Evolutionary conservation across 2,888 invertebrate genomes (phyloP).

Genomic region (Drosophila borborema): DNA sequence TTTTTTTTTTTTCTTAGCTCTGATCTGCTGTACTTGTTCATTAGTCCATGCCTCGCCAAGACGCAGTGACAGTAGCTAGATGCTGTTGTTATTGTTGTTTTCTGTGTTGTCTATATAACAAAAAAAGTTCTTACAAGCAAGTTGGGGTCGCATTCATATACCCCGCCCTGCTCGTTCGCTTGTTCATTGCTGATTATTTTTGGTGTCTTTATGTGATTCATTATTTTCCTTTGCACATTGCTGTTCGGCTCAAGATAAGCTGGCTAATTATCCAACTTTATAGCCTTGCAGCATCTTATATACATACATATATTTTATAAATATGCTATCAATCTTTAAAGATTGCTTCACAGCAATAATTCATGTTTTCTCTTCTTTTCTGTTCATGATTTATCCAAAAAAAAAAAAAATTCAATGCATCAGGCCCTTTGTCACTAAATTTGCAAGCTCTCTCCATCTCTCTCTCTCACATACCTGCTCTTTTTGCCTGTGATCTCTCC

Average conservation of each 20-base stretch:
- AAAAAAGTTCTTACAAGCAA: slow-evolving; percentile 30
- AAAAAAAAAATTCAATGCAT: slow-evolving; percentile 3
- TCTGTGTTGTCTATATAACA: not conserved
- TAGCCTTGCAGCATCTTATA: slow-evolving; percentile 53
- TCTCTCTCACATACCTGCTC: not conserved
- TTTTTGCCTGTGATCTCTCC: slow-evolving; percentile 43
- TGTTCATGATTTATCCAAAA: slow-evolving; percentile 36
- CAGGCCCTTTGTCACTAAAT: slow-evolving; percentile 18
- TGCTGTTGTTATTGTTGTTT: slow-evolving; percentile 33
- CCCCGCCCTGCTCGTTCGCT: slow-evolving; percentile 10
- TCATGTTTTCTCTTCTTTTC: slow-evolving; percentile 30
- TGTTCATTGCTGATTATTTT: slow-evolving; percentile 74
- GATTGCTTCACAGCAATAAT: slow-evolving; percentile 23
- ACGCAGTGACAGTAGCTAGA: slow-evolving; percentile 55
- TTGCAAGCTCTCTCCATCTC: not conserved
- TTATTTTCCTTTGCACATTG: slow-evolving; percentile 51
- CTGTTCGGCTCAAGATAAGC: slow-evolving; percentile 50
- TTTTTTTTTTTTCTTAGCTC: not conserved
- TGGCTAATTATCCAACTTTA: slow-evolving; percentile 29
- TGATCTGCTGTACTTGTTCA: slow-evolving; percentile 54
- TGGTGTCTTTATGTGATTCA: slow-evolving; percentile 72
- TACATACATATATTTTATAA: slow-evolving; percentile 25
- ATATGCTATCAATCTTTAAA: slow-evolving; percentile 16
- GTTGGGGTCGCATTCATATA: slow-evolving; percentile 18
- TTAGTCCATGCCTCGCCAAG: slow-evolving; percentile 48